These are phyloP conservation scores for Sminthurinus aureus DNA, from an alignment of 2,888 invertebrate genomes.

Conservation along the genomic window DNA sequence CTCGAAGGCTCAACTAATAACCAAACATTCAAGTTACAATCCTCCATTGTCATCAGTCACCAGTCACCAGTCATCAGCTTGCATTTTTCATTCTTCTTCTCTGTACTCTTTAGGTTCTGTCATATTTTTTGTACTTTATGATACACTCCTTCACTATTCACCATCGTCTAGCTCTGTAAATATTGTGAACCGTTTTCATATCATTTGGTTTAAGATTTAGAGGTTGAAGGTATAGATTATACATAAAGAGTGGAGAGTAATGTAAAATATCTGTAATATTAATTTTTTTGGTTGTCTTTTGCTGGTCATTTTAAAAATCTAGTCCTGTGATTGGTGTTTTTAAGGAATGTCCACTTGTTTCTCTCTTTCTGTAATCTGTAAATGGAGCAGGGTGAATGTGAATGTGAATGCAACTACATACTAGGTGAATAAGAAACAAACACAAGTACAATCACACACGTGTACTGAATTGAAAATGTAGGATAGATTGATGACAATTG, in stretches of 20 bases:
- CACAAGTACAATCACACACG: background rate
- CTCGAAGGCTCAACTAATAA: constrained; percentile 27
- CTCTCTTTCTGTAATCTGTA: background rate
- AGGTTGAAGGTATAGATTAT: background rate
- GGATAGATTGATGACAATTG: constrained; percentile 34
- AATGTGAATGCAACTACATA: background rate
- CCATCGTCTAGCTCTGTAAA: background rate
- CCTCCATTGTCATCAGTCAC: background rate
- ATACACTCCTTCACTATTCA: background rate
- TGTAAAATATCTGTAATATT: no score
- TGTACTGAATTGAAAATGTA: constrained; percentile 11
- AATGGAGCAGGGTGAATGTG: constrained; percentile 14
- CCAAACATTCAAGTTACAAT: constrained; percentile 33
- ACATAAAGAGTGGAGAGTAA: background rate
- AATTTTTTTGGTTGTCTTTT: no score
- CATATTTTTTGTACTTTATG: background rate
- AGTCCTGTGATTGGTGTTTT: no score
- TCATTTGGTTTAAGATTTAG: background rate
- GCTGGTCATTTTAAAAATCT: no score
- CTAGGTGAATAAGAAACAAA: background rate
- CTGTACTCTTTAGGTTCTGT: background rate
- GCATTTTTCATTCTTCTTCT: no score
- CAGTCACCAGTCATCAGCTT: no score
- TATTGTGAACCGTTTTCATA: background rate
- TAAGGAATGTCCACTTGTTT: no score